Conservation (phyloP, 2,888 invertebrate species). For the Tenodera sinensis region DNA sequence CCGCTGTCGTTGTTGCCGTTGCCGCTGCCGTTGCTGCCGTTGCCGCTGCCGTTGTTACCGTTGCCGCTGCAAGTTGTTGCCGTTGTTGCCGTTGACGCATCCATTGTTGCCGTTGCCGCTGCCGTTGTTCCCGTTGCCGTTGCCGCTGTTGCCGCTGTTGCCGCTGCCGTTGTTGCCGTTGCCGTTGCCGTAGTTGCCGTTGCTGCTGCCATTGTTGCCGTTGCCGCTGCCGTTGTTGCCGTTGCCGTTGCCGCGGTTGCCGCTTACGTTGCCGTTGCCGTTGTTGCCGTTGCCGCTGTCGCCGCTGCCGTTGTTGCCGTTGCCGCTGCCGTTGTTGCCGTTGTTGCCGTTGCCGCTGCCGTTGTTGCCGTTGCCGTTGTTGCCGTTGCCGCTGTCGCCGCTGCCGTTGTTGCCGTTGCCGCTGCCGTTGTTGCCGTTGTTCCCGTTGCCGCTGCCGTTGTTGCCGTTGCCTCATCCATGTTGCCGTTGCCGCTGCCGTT, state of each 20-base stretch:
- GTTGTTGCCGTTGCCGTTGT: neutral
- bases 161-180: neutral
- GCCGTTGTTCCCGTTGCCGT: too few species aligned
- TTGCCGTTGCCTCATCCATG: too few species aligned
- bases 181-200: neutral
- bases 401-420: neutral
- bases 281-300: neutral
- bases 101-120: too few species aligned
- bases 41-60: neutral
- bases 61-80: too few species aligned
- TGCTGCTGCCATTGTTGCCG: constrained; percentile 3
- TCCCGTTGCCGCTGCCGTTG: too few species aligned
- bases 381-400: neutral
- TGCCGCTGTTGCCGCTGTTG: neutral
- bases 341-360: neutral
- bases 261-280: too few species aligned
- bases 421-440: neutral
- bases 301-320: neutral
- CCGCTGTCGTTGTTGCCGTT: neutral
- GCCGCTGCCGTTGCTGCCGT: neutral
- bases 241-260: too few species aligned
- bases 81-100: too few species aligned
- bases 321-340: neutral
- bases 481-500: too few species aligned
- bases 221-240: neutral